Evolutionary conservation across 92 coral and sea anemone genomes (phyloP).

Genomic region (Muricea muricata): DNA sequence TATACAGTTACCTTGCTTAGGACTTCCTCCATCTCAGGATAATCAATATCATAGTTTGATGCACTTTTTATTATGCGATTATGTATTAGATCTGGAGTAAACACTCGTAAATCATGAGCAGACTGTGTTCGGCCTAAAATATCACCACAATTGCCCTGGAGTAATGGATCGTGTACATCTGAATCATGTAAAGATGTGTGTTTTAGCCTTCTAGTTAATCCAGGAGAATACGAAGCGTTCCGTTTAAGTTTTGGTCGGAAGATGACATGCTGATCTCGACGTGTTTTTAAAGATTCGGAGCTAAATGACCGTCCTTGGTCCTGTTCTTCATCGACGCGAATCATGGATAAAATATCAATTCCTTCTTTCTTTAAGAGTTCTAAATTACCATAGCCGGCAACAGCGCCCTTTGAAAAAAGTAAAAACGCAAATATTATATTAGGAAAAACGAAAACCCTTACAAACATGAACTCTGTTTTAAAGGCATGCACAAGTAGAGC

Average conservation of each 20-base stretch:
- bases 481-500: no score
- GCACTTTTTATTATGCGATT: neutral
- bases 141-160: neutral
- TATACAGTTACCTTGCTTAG: slow-evolving; percentile 2
- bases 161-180: neutral
- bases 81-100: neutral
- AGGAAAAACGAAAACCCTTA: no score
- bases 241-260: neutral
- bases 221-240: neutral
- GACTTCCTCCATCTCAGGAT: neutral
- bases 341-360: slow-evolving; percentile 76
- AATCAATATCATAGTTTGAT: slow-evolving; percentile 4
- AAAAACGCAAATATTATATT: no score
- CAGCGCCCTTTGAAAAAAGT: slow-evolving; percentile 13
- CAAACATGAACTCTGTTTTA: no score
- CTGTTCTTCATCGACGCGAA: slow-evolving; percentile 59
- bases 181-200: neutral
- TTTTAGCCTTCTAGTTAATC: neutral
- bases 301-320: slow-evolving; percentile 44
- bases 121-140: neutral
- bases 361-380: slow-evolving; percentile 40
- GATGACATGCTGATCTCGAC: neutral
- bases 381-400: slow-evolving; percentile 17
- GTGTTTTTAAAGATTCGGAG: neutral
- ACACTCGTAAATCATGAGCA: slow-evolving; percentile 3